Evolutionary conservation across 2,113 vertebrate species (phyloP).

Genomic region (Hippopotamus amphibius): DNA sequence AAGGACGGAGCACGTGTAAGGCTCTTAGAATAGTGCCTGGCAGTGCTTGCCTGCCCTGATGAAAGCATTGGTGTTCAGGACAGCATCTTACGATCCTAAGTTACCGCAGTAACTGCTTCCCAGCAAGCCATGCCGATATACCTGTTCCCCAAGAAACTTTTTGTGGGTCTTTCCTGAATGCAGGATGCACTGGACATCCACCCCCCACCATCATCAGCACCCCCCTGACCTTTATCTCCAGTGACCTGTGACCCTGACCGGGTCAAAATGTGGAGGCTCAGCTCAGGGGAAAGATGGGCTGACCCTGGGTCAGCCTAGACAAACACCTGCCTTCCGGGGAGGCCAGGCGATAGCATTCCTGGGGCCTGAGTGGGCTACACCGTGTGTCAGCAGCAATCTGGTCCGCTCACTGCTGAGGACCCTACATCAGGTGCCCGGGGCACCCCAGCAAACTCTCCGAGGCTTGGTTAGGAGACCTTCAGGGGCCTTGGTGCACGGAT

Average conservation of each 20-base stretch:
- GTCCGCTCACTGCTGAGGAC: not conserved
- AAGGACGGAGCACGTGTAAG: not conserved
- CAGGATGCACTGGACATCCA: not conserved
- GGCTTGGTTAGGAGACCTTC: not conserved
- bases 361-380: not conserved
- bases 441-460: not conserved
- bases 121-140: no score
- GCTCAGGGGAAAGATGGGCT: not conserved
- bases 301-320: conserved; percentile 42
- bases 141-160: not conserved
- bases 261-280: not conserved
- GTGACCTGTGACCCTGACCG: not conserved
- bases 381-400: not conserved
- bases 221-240: conserved; percentile 8
- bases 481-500: not conserved
- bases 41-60: not conserved
- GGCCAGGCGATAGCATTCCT: conserved; percentile 37
- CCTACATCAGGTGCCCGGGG: not conserved
- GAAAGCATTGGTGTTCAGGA: not conserved
- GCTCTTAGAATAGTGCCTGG: not conserved
- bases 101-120: not conserved
- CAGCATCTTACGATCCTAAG: not conserved
- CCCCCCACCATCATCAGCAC: not conserved
- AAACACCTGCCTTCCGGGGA: conserved; percentile 49
- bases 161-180: not conserved